Evolutionary conservation across 2,113 vertebrate species (phyloP).

Genomic region (Dasyornis broadbenti): DNA sequence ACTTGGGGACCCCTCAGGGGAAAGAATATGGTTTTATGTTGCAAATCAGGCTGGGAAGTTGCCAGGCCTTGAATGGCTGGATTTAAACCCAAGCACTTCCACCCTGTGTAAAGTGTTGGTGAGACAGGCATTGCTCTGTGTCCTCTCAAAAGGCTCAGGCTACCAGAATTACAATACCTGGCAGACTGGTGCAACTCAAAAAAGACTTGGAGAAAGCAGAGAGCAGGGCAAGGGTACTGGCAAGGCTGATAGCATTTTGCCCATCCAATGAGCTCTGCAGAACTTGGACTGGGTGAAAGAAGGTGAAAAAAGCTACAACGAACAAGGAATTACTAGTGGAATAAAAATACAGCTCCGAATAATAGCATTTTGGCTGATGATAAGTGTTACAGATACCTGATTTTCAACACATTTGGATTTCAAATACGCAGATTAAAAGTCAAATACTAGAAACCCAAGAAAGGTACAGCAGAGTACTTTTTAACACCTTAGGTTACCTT

Average conservation of each 20-base stretch:
- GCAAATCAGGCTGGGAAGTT: background rate
- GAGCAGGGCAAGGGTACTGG: background rate
- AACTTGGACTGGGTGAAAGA: background rate
- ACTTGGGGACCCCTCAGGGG: background rate
- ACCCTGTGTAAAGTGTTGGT: background rate
- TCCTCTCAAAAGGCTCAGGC: background rate
- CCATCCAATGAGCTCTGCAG: background rate
- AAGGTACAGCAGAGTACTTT: background rate
- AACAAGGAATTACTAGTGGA: background rate
- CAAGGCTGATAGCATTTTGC: background rate
- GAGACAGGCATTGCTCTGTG: background rate
- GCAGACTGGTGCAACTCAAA: background rate
- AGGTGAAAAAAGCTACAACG: background rate
- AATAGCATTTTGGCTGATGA: background rate
- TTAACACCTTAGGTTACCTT: too few relatives aligned
- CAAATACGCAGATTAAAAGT: background rate
- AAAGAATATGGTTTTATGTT: background rate
- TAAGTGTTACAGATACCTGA: background rate
- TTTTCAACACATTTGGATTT: background rate
- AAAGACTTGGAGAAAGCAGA: background rate
- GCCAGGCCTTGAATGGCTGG: background rate
- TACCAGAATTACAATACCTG: background rate
- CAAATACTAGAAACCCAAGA: background rate
- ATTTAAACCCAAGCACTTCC: background rate
- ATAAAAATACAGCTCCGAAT: background rate